Base-by-base conservation (phyloP, 2,797 vertebrate species). In the Esox lucius region DNA sequence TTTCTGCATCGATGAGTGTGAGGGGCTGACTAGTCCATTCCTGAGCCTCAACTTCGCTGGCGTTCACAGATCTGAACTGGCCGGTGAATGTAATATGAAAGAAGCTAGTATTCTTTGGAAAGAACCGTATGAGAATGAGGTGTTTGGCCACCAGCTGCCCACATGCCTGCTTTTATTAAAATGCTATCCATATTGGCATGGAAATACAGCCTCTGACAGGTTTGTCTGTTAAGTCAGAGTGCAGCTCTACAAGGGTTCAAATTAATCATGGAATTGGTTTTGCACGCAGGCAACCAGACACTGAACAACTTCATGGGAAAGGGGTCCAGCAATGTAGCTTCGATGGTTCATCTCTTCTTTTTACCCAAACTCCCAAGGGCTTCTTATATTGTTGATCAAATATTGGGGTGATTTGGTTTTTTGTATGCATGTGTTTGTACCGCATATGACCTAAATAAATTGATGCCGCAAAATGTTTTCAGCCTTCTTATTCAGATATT, bases 241-340 rank as follows among this genome's bases (percentile, higher is more conserved):
- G 85, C 83, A 89, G 90, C 87, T 70, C 22, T 26, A 22, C 17
- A 77, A 86, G 80, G 87, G 85, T 89, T 91, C 89, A 84, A 89
- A 91, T 92, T 86, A 53, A 88, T 93, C 89, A 90, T 90, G 90
- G 91, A 89, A 80, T 82, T 69, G 91, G 87, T 93, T 90, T 94
- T 90, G 91, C 93, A 91, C 94, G 86, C 35, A 8, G 90, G 90
- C 91, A 91, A 91, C 90, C 83, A 92, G 88, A 93, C 90, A 86
- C 91, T 92, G 91, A 83, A 91, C 88, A 68, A 22, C 46, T n/a
- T 48, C 22, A 16, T 3, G 48, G 26, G 28, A 70, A 53, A 17
- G 19, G 69, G 26, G 35, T n/a, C 8, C 68, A 91, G 87, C 88
- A 39, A 31, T n/a, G 61, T 59, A 19, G 33, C 33, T 26, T 39